Evolutionary conservation across 2,888 invertebrate genomes (phyloP), one percentile per base, ranked within the genome.

Genomic region (Gymnosoma rotundatum): DNA sequence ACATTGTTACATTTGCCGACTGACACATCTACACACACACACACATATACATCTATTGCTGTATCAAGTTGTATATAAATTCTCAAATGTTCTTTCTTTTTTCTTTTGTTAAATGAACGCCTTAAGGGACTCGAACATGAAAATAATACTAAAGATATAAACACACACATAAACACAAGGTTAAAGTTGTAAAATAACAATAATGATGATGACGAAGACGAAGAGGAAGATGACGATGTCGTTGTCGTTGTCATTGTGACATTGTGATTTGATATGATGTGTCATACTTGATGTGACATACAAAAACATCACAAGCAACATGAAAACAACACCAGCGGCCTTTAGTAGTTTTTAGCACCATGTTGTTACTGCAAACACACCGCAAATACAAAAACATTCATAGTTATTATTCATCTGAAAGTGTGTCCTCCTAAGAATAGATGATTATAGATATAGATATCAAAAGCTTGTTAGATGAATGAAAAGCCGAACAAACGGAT

Each of bases 241-340:
- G 74, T 56, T 70, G 76, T 72, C 52, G 54, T 78, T 84, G 84
- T 81, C 80, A 69, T 81, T 84, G 80, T 81, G 83, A 84, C 84
- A 84, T 84, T 84, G 81, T 81, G 81, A 84, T 84, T 81, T 81
- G 78, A 81, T 81, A 84, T 56, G 84, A 78, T 75, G 81, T 84
- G 84, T 84, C 84, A 84, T 81, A 81, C 78, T 74, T 84, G 84
- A 84, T 84, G 81, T 84, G 84, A 70, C 81, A 78, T 54, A 58
- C 52, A 74, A 76, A 78, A 72, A 50, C 25, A 58, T 52, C 54
- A 48, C 42, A 69, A 14, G 18, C 12, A 70, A 18, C 50, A 63
- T 21, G 54, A 5, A 16, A 58, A 56, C 63, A 67, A 48, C 67
- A 18, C 16, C 16, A 64, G 20, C 32, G 61, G 20, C 67, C 60